Evolutionary conservation across 2,888 invertebrate species (phyloP), one percentile per base, ranked within the genome.

Genomic region (Arctia plantaginis): DNA sequence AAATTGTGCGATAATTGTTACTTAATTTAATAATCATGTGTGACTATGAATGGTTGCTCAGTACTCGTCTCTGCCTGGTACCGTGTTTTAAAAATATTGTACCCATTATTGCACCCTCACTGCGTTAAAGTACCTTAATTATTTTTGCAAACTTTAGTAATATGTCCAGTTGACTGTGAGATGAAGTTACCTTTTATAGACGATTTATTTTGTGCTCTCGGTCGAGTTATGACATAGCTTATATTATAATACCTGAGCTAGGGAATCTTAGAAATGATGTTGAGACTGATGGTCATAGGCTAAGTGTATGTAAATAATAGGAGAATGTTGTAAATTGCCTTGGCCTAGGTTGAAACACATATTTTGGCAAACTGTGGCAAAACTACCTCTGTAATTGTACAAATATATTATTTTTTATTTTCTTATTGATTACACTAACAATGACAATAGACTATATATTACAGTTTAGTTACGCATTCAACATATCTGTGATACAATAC

Each of bases 261-360:
- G 92, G 89, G 89, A 92, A 93, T 92, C 90, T 92, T 93, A 91
- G 91, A 91, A 89, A 90, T 89, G 91, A 91, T 93, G 95, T 95
- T 92, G 95, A 94, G 95, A 94, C 95, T 94, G 95, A 95, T 81
- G 95, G 95, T 93, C 95, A 93, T 93, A 93, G 95, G 95, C 95
- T 94, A 93, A 93, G 92, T 91, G 92, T 93, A 92, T 95, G 95
- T 95, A 95, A 94, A 95, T 95, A 95, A 90, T 95, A 95, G 95
- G 94, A 92, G 95, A 94, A 94, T 94, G 90, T 94, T 93, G 90
- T 93, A 92, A 89, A 90, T 89, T 87, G 95, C 95, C 95, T 92
- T 93, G 95, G 92, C 95, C 95, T 94, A 94, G 93, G 94, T 94
- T 93, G 93, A 95, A 86, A 94, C 95, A 93, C 86, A 88, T 90